Evolutionary conservation across 1,140 invertebrate species (phyloP).

Genomic region (Antheraea pernyi): DNA sequence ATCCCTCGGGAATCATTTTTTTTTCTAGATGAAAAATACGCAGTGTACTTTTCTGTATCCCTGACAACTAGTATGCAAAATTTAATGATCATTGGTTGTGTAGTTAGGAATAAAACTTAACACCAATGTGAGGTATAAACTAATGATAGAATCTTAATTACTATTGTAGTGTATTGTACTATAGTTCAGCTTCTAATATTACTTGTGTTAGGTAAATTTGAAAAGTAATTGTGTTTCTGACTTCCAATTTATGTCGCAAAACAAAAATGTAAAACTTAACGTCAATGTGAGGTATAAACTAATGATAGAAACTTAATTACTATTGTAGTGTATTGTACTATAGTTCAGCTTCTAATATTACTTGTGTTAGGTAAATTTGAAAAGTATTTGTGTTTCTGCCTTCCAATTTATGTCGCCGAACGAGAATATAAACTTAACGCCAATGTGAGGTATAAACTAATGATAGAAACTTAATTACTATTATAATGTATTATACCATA

Average conservation of each 20-base stretch:
- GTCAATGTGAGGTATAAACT: constrained; percentile 16
- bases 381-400: constrained; percentile 13
- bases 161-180: background rate
- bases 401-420: constrained; percentile 27
- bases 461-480: constrained; percentile 14
- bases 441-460: constrained; percentile 16
- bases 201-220: background rate
- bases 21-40: too few relatives aligned
- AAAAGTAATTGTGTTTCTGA: constrained; percentile 13
- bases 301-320: constrained; percentile 13
- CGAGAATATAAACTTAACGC: constrained; percentile 28
- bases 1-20: too few relatives aligned
- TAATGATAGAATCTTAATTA: constrained; percentile 14
- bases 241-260: constrained; percentile 28
- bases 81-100: too few relatives aligned
- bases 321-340: background rate
- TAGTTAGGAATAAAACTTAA: constrained; percentile 33
- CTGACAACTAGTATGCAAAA: too few relatives aligned
- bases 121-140: constrained; percentile 17
- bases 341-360: background rate
- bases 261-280: constrained; percentile 28
- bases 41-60: too few relatives aligned
- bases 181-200: background rate
- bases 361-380: background rate
- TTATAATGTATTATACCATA: background rate